These are phyloP conservation scores for Vespertilio murinus DNA, from an alignment of 2,797 vertebrate genomes.

Conservation along the genomic window DNA sequence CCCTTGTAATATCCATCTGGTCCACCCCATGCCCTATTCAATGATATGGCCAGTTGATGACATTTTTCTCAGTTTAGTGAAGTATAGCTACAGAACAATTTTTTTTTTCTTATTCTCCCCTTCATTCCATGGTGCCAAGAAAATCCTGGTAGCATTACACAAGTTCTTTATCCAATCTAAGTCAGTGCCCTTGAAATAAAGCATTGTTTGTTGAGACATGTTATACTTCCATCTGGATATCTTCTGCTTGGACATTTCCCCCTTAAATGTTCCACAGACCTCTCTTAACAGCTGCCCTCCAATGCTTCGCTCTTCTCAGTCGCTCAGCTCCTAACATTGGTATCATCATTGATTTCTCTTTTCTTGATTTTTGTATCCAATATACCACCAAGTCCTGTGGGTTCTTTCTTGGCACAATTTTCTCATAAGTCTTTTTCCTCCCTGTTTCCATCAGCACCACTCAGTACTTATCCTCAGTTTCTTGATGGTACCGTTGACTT, in stretches of 20 bases:
- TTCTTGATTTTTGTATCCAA: not conserved
- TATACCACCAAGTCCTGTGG: not conserved
- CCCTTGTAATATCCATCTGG: not conserved
- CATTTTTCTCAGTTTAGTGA: not conserved
- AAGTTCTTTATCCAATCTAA: not conserved
- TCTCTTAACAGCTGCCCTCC: not conserved
- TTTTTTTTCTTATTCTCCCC: not conserved
- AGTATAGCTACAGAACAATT: not conserved
- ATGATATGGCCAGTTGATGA: not conserved
- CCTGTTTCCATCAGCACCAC: not conserved
- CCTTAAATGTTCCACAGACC: too few relatives aligned
- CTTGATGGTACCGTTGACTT: not conserved
- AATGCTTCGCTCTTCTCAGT: not conserved
- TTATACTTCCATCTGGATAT: not conserved
- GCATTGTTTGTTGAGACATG: not conserved
- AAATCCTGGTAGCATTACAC: not conserved
- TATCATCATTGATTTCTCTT: not conserved
- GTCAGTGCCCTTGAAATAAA: not conserved
- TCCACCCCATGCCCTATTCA: rapidly evolving
- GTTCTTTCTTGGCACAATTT: not conserved
- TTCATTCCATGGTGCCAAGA: not conserved
- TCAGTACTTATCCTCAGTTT: not conserved
- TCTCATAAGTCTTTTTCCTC: not conserved
- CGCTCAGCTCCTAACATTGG: not conserved
- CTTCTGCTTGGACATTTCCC: not conserved